These are phyloP conservation scores for Pocota personata DNA, from an alignment of 2,888 invertebrate species.

Conservation along the genomic window DNA sequence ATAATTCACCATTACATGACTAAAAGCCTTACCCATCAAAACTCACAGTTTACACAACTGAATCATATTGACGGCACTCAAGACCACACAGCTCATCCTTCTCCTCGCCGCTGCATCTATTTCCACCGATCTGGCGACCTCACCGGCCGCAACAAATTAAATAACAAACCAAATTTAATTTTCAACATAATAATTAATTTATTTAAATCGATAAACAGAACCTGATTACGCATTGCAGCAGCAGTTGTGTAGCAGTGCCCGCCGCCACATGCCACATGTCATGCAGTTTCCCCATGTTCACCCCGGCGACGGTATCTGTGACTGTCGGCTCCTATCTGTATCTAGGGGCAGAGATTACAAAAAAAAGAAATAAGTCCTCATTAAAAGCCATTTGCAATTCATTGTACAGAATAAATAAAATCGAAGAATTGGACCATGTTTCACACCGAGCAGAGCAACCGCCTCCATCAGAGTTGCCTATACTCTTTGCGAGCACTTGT, in stretches of 20 bases:
- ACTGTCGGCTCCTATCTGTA: background rate
- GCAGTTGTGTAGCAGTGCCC: background rate
- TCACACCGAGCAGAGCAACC: constrained; percentile 17
- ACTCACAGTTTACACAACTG: background rate
- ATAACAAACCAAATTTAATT: constrained; percentile 54
- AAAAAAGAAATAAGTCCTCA: constrained; percentile 45
- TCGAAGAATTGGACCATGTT: constrained; percentile 68
- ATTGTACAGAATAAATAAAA: constrained; percentile 66
- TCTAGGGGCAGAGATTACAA: background rate
- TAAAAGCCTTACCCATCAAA: too few relatives aligned
- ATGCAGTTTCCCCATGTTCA: background rate
- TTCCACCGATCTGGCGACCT: constrained; percentile 6
- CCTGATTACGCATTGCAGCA: constrained; percentile 54
- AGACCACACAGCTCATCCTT: background rate
- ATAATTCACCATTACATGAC: too few relatives aligned
- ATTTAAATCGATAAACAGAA: constrained; percentile 57
- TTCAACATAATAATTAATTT: constrained; percentile 60
- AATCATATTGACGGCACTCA: background rate
- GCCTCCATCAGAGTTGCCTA: background rate
- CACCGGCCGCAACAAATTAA: constrained; percentile 20
- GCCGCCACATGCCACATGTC: constrained; percentile 48
- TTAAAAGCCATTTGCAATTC: constrained; percentile 67
- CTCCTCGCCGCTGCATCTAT: background rate
- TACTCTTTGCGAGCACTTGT: constrained; percentile 21
- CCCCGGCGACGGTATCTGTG: too few relatives aligned